Percentiles rank a stretch among this genome's conserved stretches.
phyloP scores from a whole-genome alignment of 2,797 vertebrate genomes.

The Clarias platycephalus region DNA sequence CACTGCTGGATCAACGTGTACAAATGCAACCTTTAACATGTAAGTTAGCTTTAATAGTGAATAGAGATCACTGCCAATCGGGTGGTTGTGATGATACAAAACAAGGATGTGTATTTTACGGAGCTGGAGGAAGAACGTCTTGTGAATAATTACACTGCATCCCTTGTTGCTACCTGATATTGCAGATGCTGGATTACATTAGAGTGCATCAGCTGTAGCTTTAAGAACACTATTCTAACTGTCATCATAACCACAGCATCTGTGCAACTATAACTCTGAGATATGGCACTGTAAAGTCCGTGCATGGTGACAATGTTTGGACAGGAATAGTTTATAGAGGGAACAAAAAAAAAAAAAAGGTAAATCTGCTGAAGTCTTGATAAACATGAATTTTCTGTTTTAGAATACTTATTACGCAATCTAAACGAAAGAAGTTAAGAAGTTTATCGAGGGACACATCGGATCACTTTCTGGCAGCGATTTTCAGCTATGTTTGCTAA shows the following conservation, averaged over 20 bases:
- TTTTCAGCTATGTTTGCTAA: not conserved
- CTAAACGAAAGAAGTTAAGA: not conserved
- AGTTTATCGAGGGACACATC: not conserved
- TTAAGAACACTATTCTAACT: conserved; percentile 8
- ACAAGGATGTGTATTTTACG: not conserved
- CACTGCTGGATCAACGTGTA: not conserved
- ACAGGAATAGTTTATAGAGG: not conserved
- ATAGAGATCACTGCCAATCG: not conserved
- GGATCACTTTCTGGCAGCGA: not conserved
- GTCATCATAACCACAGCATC: conserved; percentile 28
- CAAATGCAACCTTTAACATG: not conserved
- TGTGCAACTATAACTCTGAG: conserved; percentile 30
- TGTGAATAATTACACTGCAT: not conserved
- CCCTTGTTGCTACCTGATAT: conserved; percentile 6
- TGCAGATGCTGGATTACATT: conserved; percentile 16
- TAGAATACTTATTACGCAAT: not conserved
- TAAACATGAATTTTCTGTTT: not conserved
- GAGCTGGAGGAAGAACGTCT: not conserved
- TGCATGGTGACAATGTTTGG: conserved; percentile 12
- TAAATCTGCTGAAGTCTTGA: not conserved
- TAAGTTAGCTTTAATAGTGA: not conserved
- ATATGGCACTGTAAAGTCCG: conserved; percentile 32
- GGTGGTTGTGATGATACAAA: not conserved
- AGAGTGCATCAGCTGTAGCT: conserved; percentile 28
- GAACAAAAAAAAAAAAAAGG: not conserved